Conservation (phyloP, 2,113 vertebrate genomes). For the Aldabrachelys gigantea region DNA sequence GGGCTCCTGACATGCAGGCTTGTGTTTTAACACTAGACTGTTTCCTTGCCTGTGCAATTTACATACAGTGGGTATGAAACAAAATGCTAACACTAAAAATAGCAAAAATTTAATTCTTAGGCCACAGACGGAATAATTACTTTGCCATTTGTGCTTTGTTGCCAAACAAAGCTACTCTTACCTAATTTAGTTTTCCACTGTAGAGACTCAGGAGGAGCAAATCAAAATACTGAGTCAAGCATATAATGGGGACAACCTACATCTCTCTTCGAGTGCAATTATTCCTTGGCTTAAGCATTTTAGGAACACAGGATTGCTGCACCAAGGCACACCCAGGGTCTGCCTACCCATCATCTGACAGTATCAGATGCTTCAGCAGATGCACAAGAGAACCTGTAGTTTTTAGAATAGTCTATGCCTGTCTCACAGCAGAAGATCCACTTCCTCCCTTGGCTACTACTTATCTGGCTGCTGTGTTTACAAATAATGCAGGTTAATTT, state of each 20-base stretch:
- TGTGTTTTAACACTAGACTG: constrained; percentile 54
- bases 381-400: neutral
- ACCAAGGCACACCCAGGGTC: constrained; percentile 34
- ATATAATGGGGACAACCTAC: neutral
- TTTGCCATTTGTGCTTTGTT: constrained; percentile 60
- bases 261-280: constrained; percentile 42
- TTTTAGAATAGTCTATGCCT: neutral
- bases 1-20: constrained; percentile 12
- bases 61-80: constrained; percentile 27
- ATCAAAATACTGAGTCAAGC: neutral
- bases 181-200: constrained; percentile 55
- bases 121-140: constrained; percentile 63
- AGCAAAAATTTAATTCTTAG: constrained; percentile 71
- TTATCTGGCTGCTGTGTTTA: neutral
- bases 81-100: constrained; percentile 56
- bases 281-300: constrained; percentile 27
- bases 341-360: constrained; percentile 22
- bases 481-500: neutral
- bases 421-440: neutral
- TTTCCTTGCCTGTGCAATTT: constrained; percentile 69
- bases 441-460: neutral
- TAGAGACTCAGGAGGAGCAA: constrained; percentile 5
- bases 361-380: neutral
- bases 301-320: neutral
- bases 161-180: constrained; percentile 55